Evolutionary conservation across 1,140 invertebrate species (phyloP).

Genomic region (Carcinoscorpius rotundicauda): DNA sequence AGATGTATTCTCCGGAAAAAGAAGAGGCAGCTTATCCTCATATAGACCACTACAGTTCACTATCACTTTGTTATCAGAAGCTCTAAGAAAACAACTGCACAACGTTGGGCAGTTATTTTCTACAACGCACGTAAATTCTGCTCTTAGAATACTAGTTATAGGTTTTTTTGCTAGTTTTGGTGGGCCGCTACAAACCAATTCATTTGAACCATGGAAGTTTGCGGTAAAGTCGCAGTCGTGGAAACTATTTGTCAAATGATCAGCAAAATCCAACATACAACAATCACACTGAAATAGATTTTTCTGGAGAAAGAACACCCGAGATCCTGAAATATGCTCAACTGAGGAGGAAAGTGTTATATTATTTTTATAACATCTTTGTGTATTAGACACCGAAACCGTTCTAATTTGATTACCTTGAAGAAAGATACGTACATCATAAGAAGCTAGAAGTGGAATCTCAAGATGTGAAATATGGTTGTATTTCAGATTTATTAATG

Average conservation of each 20-base stretch:
- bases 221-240: background rate
- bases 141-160: constrained; percentile 17
- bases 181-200: constrained; percentile 33
- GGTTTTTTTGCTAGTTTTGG: constrained; percentile 18
- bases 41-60: constrained; percentile 39
- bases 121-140: constrained; percentile 21
- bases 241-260: constrained; percentile 3
- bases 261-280: constrained; percentile 13
- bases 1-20: constrained; percentile 25
- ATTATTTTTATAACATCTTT: no score
- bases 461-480: constrained; percentile 20
- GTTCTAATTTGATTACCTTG: constrained; percentile 18
- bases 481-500: constrained; percentile 19
- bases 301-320: constrained; percentile 31
- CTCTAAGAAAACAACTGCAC: constrained; percentile 38
- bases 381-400: constrained; percentile 11
- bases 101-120: constrained; percentile 26
- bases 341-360: background rate
- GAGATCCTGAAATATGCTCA: constrained; percentile 3
- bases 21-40: constrained; percentile 11
- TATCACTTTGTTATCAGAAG: constrained; percentile 34
- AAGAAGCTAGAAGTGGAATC: constrained; percentile 20
- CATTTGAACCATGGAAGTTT: constrained; percentile 19
- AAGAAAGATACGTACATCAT: constrained; percentile 14
- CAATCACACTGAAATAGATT: constrained; percentile 59